Evolutionary conservation across 2,888 invertebrate species (phyloP).

Genomic region (Philereme transversata): DNA sequence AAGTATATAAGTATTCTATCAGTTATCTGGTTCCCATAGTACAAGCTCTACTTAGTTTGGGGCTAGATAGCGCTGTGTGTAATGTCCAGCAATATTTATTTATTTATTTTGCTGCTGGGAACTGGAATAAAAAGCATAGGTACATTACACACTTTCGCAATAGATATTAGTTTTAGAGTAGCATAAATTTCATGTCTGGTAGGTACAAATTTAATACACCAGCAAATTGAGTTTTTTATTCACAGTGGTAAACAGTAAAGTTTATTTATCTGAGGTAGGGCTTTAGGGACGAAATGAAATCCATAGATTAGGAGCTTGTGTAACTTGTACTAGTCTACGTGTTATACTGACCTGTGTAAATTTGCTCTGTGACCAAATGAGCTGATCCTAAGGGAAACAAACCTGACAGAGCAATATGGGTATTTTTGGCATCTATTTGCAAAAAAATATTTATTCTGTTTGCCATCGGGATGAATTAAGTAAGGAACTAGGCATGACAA

Average conservation of each 20-base stretch:
- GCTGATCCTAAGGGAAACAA: slow-evolving; percentile 61
- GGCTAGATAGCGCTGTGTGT: no score
- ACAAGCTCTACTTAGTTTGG: no score
- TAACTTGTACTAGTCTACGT: slow-evolving; percentile 53
- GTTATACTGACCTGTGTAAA: slow-evolving; percentile 76
- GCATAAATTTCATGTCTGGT: no score
- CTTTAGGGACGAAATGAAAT: slow-evolving; percentile 59
- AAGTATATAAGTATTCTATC: no score
- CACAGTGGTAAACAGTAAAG: slow-evolving; percentile 21
- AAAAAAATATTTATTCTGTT: slow-evolving; percentile 50
- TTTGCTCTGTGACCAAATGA: slow-evolving; percentile 72
- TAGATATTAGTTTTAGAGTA: no score
- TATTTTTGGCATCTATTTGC: slow-evolving; percentile 63
- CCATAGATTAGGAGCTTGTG: slow-evolving; percentile 60
- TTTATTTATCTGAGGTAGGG: slow-evolving; percentile 27
- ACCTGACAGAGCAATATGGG: slow-evolving; percentile 41
- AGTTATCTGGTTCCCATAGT: no score
- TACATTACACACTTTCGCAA: no score
- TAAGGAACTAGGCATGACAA: neutral
- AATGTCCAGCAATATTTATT: no score
- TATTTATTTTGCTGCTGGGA: no score
- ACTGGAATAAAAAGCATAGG: no score
- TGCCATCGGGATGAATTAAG: neutral
- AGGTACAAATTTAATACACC: neutral
- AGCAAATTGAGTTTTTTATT: slow-evolving; percentile 2